Base-by-base conservation (phyloP, 2,888 invertebrate genomes). In the Xylota sylvarum region DNA sequence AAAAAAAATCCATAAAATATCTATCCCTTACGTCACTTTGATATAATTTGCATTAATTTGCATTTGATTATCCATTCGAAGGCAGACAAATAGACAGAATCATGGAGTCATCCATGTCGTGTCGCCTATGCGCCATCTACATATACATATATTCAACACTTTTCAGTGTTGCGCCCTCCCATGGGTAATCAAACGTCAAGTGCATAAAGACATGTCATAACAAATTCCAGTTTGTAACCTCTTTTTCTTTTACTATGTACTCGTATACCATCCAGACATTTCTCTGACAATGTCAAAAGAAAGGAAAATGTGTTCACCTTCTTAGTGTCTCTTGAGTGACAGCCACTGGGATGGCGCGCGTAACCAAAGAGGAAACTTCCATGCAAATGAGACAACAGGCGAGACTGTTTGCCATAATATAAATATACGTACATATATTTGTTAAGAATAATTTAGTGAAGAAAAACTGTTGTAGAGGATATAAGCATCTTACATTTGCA, bases 141-240 rank as follows among this genome's bases (percentile, higher is more conserved):
- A 35, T 14, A 37, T 67, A n/a, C n/a, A n/a, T n/a, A n/a, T n/a
- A n/a, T n/a, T n/a, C 40, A 69, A 46, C 4, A 37, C 40, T 7
- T 23, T 12, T 52, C 17, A 64, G 17, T 74, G 73, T 9, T 52
- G 43, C 52, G 43, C 55, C 40, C 40, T 74, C 67, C 83, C 74
- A 40, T 69, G 74, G 64, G 74, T 74, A 79, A 69, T 70, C 73
- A 84, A 40, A 74, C 79, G 58, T 84, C 79, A 84, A 84, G 84
- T 79, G 60, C 69, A 79, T 64, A 79, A 76, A 46, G 73, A 73
- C 73, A 40, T 79, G 78, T 74, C 84, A 84, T 79, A 84, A 84
- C 69, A 74, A 74, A 46, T 73, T 84, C 62, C 32, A 69, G 43
- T 55, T 50, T 67, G 17, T 72, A 40, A 50, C 35, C 14, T 65